These are phyloP conservation scores for Mus minutoides DNA, from an alignment of 2,797 vertebrate species.

Conservation along the genomic window DNA sequence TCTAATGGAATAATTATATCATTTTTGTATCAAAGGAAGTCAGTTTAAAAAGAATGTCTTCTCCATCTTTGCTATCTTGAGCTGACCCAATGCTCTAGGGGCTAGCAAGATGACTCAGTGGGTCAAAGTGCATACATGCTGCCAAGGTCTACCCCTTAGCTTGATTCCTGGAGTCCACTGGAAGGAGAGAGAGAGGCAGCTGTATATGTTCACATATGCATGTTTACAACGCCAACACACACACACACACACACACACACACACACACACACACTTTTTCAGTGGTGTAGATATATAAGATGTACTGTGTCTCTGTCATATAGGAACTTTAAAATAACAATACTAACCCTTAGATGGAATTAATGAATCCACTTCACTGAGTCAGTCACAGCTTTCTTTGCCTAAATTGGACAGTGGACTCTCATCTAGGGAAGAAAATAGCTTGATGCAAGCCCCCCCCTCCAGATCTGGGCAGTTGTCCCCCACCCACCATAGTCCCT, in stretches of 20 bases:
- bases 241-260: background rate
- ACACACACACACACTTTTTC: background rate
- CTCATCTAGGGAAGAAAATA: background rate
- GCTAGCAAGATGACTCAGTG: background rate
- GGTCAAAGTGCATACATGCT: background rate
- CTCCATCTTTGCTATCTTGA: background rate
- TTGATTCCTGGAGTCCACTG: background rate
- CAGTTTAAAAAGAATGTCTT: background rate
- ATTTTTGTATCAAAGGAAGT: conserved; percentile 23
- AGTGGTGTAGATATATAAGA: background rate
- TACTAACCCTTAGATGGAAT: background rate
- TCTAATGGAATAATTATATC: background rate
- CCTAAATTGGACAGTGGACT: background rate
- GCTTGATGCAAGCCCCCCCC: background rate
- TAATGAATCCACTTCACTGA: background rate
- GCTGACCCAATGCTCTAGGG: background rate
- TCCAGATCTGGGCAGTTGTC: background rate
- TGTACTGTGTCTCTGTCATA: background rate
- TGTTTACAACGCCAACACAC: background rate
- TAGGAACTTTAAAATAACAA: background rate
- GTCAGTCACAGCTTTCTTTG: background rate
- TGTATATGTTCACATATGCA: background rate
- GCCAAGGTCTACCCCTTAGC: background rate
- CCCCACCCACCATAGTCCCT: accelerated
- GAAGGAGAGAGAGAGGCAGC: background rate